Evolutionary conservation across 2,113 vertebrate genomes (phyloP), one percentile per base, ranked within the genome.

Genomic region (Montifringilla adamsi): DNA sequence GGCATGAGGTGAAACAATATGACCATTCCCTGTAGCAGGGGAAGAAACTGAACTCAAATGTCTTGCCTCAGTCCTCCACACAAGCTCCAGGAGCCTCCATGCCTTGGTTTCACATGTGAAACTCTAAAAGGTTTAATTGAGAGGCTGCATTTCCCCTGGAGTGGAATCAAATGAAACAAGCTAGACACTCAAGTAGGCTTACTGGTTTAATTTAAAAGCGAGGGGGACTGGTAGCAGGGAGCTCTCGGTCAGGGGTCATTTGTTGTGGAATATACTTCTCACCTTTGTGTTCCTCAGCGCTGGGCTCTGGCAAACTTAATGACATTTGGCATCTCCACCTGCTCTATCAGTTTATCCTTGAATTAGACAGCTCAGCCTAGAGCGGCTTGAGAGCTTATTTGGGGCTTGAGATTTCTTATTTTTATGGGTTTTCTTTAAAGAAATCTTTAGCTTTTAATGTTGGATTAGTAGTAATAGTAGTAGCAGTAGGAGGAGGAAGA

Each of bases 131-230:
- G 75, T 91, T 90, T 96, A 95, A 96, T 56, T 95, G 93, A 94
- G 92, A 96, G 92, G 68, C 63, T 86, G 52, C 10, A 1, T 88
- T 94, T 94, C 94, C 90, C 90, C 92, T 88, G 93, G 90, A 96
- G 88, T 92, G 88, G 94, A 96, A 93, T 92, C 93, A 95, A 94
- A 86, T 84, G 93, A 94, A 97, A 94, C 86, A 72, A 94, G 86
- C 73, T 95, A 96, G 95, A 91, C 91, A 93, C 89, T 95, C 95
- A 95, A 95, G 92, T 78, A 92, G 88, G 89, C 92, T 95, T 96
- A 94, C 86, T 89, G 88, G 88, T 94, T 96, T 95, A 92, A 94
- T 96, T 94, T 93, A 94, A 95, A 95, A 90, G 90, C 19, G 35
- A 92, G 64, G 53, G 46, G 41, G 80, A 78, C 90, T 93, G 92